Conservation (phyloP, 2,888 invertebrate species). For the Aphodius granarius region DNA sequence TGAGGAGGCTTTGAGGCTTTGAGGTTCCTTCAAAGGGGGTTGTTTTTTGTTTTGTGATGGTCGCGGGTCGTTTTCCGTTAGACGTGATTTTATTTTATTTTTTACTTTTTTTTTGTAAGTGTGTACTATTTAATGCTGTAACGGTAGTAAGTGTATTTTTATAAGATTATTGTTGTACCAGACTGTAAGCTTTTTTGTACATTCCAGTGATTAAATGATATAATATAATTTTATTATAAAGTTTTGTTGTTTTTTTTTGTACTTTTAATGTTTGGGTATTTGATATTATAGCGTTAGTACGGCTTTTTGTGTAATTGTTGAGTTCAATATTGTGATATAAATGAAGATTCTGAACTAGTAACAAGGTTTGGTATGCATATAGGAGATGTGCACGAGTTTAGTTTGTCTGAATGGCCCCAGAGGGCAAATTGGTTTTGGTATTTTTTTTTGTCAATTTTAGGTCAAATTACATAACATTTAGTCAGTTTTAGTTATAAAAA, state of each 20-base stretch:
- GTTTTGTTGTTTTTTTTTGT: not conserved
- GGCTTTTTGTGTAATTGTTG: no score
- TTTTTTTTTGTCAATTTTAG: no score
- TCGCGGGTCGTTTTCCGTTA: not conserved
- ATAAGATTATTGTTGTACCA: not conserved
- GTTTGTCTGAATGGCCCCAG: no score
- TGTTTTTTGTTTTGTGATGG: not conserved
- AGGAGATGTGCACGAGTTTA: no score
- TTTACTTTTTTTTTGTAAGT: not conserved
- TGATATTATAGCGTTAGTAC: no score
- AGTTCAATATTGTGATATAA: no score
- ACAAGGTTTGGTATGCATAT: no score
- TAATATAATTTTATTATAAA: not conserved
- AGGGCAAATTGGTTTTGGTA: no score
- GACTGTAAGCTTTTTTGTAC: not conserved
- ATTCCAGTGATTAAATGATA: constrained; percentile 5
- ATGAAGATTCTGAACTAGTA: no score
- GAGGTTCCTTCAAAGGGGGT: not conserved
- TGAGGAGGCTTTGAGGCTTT: constrained; percentile 42
- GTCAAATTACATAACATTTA: no score
- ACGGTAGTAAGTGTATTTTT: not conserved
- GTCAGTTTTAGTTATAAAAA: no score
- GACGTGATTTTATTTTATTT: constrained; percentile 3
- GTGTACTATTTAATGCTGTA: not conserved
- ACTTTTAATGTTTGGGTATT: not conserved